Percentiles rank a stretch among this genome's conserved stretches.
Evolutionary conservation across 2,888 invertebrate genomes (phyloP).

Genomic region (Sphinx pinastri): DNA sequence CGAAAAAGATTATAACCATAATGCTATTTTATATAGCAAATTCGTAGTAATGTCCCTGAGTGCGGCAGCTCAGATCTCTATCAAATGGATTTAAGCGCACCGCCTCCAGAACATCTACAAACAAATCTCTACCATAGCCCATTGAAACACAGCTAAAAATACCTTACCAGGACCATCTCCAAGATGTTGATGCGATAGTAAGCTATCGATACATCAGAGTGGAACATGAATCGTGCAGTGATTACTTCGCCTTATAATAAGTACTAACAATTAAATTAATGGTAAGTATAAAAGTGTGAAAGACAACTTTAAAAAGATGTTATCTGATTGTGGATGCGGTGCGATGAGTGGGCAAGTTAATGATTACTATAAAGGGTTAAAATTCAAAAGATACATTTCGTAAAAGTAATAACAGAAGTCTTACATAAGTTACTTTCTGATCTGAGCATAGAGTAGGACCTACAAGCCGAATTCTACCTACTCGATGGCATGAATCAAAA

Average conservation of each 20-base stretch:
- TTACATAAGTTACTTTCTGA: too few species aligned
- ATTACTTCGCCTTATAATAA: conserved; percentile 11
- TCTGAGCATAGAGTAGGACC: too few species aligned
- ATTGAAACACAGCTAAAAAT: not conserved
- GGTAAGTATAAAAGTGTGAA: conserved; percentile 18
- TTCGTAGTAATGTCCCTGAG: conserved; percentile 1
- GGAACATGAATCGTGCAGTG: conserved; percentile 14
- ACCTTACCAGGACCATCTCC: not conserved
- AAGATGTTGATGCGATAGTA: conserved; percentile 19
- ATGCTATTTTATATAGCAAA: not conserved
- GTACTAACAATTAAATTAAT: conserved; percentile 22
- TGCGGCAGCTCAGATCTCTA: conserved; percentile 25
- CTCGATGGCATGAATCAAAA: too few species aligned
- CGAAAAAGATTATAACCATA: not conserved
- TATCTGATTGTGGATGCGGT: conserved; percentile 9
- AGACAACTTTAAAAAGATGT: conserved; percentile 2
- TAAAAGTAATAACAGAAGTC: too few species aligned
- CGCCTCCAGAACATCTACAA: not conserved
- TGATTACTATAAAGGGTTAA: too few species aligned
- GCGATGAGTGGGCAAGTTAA: conserved; percentile 7
- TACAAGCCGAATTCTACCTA: too few species aligned
- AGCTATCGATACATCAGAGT: conserved; percentile 25
- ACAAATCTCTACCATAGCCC: not conserved
- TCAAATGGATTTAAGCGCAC: conserved; percentile 18
- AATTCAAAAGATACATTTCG: too few species aligned